Evolutionary conservation across 2,113 vertebrate species (phyloP).

Genomic region (Holacanthus passer): DNA sequence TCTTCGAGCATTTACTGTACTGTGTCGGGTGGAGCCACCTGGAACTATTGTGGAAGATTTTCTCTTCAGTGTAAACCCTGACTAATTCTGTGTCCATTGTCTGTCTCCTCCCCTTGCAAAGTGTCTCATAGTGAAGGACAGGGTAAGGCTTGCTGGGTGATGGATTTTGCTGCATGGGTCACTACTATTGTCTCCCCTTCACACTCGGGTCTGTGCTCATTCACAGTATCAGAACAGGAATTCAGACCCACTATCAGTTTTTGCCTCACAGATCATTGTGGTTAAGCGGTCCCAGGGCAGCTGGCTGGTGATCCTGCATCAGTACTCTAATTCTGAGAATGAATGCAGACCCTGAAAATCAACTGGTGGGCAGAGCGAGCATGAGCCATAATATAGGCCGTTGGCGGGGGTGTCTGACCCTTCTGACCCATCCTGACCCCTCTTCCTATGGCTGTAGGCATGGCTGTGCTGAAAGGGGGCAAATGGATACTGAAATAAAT

Average conservation of each 20-base stretch:
- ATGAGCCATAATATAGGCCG: constrained; percentile 64
- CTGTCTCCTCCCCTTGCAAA: constrained; percentile 83
- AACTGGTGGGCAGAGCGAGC: constrained; percentile 53
- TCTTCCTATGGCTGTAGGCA: constrained; percentile 75
- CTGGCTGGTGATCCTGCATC: constrained; percentile 39
- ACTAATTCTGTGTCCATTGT: constrained; percentile 83
- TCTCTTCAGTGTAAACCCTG: constrained; percentile 38
- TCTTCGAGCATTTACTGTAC: constrained; percentile 30
- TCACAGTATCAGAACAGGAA: constrained; percentile 65
- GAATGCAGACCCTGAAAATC: constrained; percentile 73
- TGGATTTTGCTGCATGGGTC: constrained; percentile 83
- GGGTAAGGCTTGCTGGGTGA: constrained; percentile 84
- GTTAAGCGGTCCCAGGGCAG: constrained; percentile 18
- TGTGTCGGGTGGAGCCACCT: constrained; percentile 33
- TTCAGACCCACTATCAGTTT: constrained; percentile 26
- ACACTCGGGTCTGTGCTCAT: constrained; percentile 75
- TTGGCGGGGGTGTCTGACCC: constrained; percentile 48
- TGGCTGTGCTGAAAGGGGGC: constrained; percentile 60
- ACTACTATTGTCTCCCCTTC: constrained; percentile 59
- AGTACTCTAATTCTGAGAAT: constrained; percentile 69
- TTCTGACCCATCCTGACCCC: constrained; percentile 63
- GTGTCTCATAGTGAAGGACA: constrained; percentile 88
- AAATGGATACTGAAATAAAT: constrained; percentile 8
- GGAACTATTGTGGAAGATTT: constrained; percentile 30
- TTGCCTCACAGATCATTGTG: constrained; percentile 17